These are phyloP conservation scores for Prenolepis imparis DNA, from an alignment of 2,888 invertebrate genomes.

Conservation along the genomic window DNA sequence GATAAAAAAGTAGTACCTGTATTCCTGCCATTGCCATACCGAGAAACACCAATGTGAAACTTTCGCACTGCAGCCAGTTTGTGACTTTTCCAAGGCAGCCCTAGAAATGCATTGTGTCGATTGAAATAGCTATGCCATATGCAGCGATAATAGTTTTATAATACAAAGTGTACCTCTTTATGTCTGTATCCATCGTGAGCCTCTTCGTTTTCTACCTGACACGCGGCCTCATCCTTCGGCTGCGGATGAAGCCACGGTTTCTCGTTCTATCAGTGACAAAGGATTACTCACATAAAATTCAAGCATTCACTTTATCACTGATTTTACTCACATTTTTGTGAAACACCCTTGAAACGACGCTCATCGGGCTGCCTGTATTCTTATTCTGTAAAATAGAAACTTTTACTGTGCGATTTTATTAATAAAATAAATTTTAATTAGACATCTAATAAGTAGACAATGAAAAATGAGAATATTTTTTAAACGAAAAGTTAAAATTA, in stretches of 20 bases:
- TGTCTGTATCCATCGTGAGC: slow-evolving; percentile 83
- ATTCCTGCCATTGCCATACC: slow-evolving; percentile 84
- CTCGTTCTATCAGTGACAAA: slow-evolving; percentile 79
- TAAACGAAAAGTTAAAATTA: neutral
- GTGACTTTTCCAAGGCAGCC: slow-evolving; percentile 86
- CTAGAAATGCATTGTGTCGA: slow-evolving; percentile 76
- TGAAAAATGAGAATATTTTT: neutral
- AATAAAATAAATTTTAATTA: slow-evolving; percentile 7
- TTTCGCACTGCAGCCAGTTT: slow-evolving; percentile 86
- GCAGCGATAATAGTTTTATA: neutral
- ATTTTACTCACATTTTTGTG: slow-evolving; percentile 82
- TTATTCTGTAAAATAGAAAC: slow-evolving; percentile 75
- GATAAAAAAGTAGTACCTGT: slow-evolving; percentile 76
- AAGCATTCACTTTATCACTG: neutral
- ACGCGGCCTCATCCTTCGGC: slow-evolving; percentile 81
- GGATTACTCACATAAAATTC: slow-evolving; percentile 69
- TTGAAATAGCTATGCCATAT: neutral
- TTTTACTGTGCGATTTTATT: slow-evolving; percentile 11
- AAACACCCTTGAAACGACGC: slow-evolving; percentile 84
- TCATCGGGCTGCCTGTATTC: slow-evolving; percentile 85
- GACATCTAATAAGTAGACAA: neutral
- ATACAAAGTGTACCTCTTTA: slow-evolving; percentile 79
- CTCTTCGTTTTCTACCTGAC: slow-evolving; percentile 77
- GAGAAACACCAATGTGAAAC: slow-evolving; percentile 85
- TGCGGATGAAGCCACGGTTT: slow-evolving; percentile 83